These are phyloP conservation scores for Hyles lineata DNA, from an alignment of 2,888 invertebrate genomes.

Conservation along the genomic window DNA sequence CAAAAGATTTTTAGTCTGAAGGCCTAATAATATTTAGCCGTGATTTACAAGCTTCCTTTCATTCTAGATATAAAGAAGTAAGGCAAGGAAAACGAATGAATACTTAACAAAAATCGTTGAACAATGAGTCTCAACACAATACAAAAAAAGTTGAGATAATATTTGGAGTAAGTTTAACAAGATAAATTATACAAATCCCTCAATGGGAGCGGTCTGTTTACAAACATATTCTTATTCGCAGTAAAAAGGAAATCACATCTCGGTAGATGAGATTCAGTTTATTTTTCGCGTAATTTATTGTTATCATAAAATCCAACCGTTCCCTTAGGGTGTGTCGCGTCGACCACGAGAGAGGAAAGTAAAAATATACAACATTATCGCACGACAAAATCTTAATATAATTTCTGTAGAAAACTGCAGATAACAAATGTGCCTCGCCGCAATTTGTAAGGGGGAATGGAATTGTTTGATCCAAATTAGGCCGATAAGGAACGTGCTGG, in stretches of 20 bases:
- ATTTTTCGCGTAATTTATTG: constrained; percentile 72
- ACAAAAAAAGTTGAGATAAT: constrained; percentile 14
- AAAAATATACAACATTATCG: constrained; percentile 79
- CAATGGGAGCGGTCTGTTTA: constrained; percentile 23
- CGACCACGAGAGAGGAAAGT: constrained; percentile 59
- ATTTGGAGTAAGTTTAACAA: constrained; percentile 22
- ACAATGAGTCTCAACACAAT: constrained; percentile 1
- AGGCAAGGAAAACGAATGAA: neutral
- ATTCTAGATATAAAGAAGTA: neutral
- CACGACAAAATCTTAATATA: constrained; percentile 79
- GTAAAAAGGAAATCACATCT: constrained; percentile 28
- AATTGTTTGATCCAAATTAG: constrained; percentile 82
- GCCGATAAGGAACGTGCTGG: constrained; percentile 75
- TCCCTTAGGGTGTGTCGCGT: constrained; percentile 60
- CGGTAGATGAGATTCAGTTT: constrained; percentile 61
- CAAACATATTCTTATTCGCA: constrained; percentile 32
- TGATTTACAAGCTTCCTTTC: neutral
- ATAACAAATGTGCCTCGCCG: constrained; percentile 77
- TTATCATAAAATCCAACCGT: constrained; percentile 67
- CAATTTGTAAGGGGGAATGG: constrained; percentile 74
- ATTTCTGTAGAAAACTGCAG: constrained; percentile 79
- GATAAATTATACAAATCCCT: constrained; percentile 27
- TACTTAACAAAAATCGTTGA: neutral
- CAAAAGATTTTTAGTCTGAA: neutral
- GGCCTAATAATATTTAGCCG: neutral